These are phyloP conservation scores for Aleiodes leptofemur DNA, from an alignment of 2,888 invertebrate species.

Conservation along the genomic window DNA sequence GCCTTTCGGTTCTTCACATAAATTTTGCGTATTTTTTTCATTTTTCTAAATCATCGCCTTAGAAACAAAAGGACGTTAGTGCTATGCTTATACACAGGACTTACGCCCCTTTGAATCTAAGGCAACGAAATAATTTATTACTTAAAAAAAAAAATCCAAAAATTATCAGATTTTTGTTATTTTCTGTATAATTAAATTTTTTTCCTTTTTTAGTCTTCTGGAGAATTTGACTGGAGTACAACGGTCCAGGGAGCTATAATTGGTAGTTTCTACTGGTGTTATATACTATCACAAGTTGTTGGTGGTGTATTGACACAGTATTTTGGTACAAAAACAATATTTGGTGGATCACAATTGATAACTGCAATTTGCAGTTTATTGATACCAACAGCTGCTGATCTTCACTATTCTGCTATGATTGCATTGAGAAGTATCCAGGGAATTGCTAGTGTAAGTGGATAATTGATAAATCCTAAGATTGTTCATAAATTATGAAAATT, in stretches of 20 bases:
- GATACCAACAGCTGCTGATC: constrained; percentile 81
- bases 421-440: constrained; percentile 82
- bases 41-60: too few relatives aligned
- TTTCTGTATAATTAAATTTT: background rate
- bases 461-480: background rate
- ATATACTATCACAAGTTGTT: constrained; percentile 82
- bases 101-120: too few relatives aligned
- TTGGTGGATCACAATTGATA: constrained; percentile 82
- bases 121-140: too few relatives aligned
- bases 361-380: constrained; percentile 83
- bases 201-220: constrained; percentile 70
- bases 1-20: too few relatives aligned
- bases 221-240: constrained; percentile 82
- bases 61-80: too few relatives aligned
- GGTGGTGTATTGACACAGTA: constrained; percentile 84
- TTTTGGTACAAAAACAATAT: constrained; percentile 83
- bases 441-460: constrained; percentile 79
- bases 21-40: too few relatives aligned
- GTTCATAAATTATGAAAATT: background rate
- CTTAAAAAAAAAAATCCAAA: background rate
- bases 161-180: background rate
- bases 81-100: too few relatives aligned
- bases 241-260: constrained; percentile 81
- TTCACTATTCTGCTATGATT: constrained; percentile 80
- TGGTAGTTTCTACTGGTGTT: constrained; percentile 85